Base-by-base conservation (phyloP, 2,797 vertebrate genomes). In the Clamator glandarius region DNA sequence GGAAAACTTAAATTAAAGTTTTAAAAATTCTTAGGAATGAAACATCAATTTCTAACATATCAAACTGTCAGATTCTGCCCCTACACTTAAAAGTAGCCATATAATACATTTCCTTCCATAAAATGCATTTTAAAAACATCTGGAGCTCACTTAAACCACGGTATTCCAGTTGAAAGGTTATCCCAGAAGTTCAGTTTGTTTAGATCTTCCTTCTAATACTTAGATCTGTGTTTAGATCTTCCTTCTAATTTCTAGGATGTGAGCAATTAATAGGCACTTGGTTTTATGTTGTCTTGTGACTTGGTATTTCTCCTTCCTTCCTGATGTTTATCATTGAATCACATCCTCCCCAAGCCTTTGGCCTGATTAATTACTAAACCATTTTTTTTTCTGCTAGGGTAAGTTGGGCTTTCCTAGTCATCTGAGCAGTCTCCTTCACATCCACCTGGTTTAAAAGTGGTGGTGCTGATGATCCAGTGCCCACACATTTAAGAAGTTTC, bases 301-400 rank as follows among this genome's bases (percentile, higher is more conserved):
- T 90, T 10, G 12, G 58, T 84, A 86, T 41, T n/a, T 93, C 61
- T 78, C 24, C 55, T 78, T 39, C 25, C 42, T 94, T 92, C 85
- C 76, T 79, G 63, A 59, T 86, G 42, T 84, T 90, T 75, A 73
- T 79, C 77, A 55, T 19, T 92, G 94, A 96, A 59, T 96, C 80
- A 95, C 54, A 84, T 92, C 85, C 91, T 91, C 51, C 82, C 58
- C 72, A 68, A 90, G 61, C 50, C 20, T 78, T 84, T 55, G 41
- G 41, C 88, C 57, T 76, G 75, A 86, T 39, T 81, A 74, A 67
- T 82, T 76, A 76, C 18, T 7, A 58, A 76, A 58, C 15, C 26
- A 11, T 10, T 85, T 83, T 74, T n/a, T 44, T 62, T 78, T 64
- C 33, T 86, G 42, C 10, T 73, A 24, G 66, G 66, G 36, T 76